Evolutionary conservation across 2,888 invertebrate species (phyloP), one percentile per base, ranked within the genome.

Genomic region (Netelia virgata): DNA sequence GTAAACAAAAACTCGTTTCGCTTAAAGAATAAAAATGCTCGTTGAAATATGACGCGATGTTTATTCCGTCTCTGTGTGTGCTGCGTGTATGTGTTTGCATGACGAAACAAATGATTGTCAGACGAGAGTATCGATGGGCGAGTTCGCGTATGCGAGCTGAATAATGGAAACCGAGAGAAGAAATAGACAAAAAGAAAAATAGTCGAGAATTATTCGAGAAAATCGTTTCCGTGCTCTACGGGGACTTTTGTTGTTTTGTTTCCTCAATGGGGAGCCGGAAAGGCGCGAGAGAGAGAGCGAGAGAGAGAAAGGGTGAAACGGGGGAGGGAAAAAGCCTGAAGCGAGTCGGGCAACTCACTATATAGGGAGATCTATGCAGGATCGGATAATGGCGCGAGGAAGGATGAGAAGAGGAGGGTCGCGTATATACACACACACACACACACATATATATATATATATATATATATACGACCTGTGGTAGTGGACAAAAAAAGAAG

Each of bases 381-480:
- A 64, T 72, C 57, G 73, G 73, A 72, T 79, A 79, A 79, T 79
- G 79, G 57, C 18, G 14, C 63, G 78, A 70, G 59, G 61, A 61
- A 61, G 55, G 47, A 69, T 59, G 59, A 43, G 18, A 66, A 47
- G 41, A 11, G 18, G 66, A 43, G 41, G 69, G 20, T 14, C 43
- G n/a, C 11, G 36, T 68, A 55, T 68, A 66, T 57, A 74, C 41
- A 47, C n/a, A n/a, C n/a, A n/a, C n/a, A n/a, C n/a, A n/a, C n/a
- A n/a, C n/a, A n/a, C n/a, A n/a, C 11, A 47, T 10, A 10, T 43
- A 43, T 43, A 43, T 3, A 43, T 43, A 2, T 43, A 43, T 10
- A 3, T 14, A 23, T n/a, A n/a, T 9, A 10, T 16, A 36, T n/a
- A 20, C 41, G 14, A 11, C n/a, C 2, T 28, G 64, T 63, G 57